A percentile compares a stretch with the other conserved stretches of the same genome.
Conservation (phyloP, 2,797 vertebrate genomes). For the Melopsittacus undulatus region DNA sequence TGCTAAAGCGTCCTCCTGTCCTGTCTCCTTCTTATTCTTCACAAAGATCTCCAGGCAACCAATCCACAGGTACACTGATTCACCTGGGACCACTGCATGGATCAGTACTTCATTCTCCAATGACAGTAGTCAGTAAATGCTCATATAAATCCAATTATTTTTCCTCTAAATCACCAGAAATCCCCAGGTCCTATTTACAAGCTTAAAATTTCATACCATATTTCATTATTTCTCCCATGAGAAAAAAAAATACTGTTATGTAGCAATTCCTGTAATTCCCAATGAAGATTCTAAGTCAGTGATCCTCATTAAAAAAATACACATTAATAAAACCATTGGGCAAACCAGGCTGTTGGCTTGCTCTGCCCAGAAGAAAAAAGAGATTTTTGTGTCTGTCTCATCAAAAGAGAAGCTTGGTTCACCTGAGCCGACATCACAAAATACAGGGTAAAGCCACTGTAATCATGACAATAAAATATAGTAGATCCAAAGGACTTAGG, state of each 20-base stretch:
- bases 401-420: neutral
- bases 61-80: neutral
- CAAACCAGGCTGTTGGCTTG: neutral
- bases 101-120: neutral
- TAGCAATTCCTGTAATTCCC: neutral
- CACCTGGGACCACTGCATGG: fast-evolving
- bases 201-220: neutral
- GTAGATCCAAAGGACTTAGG: neutral
- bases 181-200: neutral
- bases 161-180: neutral
- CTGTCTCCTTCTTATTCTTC: neutral
- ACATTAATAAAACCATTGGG: neutral
- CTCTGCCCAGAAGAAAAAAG: neutral
- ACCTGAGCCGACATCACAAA: neutral
- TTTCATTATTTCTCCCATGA: neutral
- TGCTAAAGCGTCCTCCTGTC: neutral
- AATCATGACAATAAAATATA: neutral
- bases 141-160: neutral
- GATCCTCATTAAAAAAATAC: neutral
- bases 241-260: neutral
- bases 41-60: neutral
- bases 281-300: neutral
- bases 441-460: neutral
- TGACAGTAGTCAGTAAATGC: neutral
- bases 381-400: neutral